Percentiles rank a stretch among this genome's conserved stretches.
Evolutionary conservation across 2,888 invertebrate genomes (phyloP).

Genomic region (Azorinus chamasolen): DNA sequence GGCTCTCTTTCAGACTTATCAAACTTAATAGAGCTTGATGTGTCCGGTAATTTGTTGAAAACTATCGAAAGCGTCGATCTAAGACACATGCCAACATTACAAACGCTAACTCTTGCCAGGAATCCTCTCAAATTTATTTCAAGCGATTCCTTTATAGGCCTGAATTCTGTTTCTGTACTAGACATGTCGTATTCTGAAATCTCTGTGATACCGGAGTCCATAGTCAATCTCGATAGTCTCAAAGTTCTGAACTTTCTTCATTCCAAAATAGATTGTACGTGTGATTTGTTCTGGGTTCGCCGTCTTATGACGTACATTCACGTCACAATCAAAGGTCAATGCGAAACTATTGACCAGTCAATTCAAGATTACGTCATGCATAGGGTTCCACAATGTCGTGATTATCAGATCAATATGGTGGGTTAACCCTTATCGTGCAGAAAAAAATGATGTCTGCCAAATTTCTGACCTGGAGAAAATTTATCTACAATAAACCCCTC

Average conservation of each 20-base stretch:
- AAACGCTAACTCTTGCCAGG: conserved; percentile 37
- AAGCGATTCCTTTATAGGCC: conserved; percentile 37
- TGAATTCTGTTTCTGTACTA: conserved; percentile 28
- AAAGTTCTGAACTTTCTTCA: conserved; percentile 15
- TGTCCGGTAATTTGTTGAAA: conserved; percentile 59
- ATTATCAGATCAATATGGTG: conserved; percentile 9
- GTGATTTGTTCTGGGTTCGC: conserved; percentile 60
- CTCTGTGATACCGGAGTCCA: conserved; percentile 46
- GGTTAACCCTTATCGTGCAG: no score
- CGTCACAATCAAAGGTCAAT: conserved; percentile 45
- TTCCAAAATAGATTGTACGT: conserved; percentile 61
- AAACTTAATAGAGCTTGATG: conserved; percentile 43
- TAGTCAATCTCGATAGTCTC: conserved; percentile 42
- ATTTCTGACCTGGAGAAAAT: no score
- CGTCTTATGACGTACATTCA: background rate
- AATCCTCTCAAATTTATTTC: conserved; percentile 65
- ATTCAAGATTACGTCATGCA: conserved; percentile 51
- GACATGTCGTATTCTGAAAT: conserved; percentile 54
- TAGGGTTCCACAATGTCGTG: conserved; percentile 59
- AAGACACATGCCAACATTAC: conserved; percentile 35
- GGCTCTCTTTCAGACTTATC: conserved; percentile 44
- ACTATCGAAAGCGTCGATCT: conserved; percentile 64
- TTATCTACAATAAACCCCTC: no score
- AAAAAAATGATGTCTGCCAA: no score
- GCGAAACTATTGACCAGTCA: conserved; percentile 55